phyloP scores from a whole-genome alignment of 1,140 invertebrate species.

The Charaxes varanes region DNA sequence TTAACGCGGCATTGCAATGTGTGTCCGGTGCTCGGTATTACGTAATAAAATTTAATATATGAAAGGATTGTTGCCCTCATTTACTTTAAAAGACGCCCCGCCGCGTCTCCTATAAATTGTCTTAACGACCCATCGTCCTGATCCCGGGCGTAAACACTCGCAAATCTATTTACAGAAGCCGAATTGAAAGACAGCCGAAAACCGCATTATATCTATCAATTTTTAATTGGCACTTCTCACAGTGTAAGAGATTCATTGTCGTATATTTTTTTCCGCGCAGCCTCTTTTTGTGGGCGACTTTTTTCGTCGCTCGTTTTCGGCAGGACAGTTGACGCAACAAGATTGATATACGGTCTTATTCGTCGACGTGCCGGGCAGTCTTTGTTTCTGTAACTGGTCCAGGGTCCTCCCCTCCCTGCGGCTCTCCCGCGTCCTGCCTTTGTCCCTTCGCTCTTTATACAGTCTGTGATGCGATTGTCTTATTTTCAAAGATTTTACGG shows the following conservation, averaged over 20 bases:
- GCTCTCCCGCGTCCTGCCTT: slow-evolving; percentile 39
- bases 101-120: slow-evolving; percentile 7
- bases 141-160: slow-evolving; percentile 8
- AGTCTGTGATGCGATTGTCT: slow-evolving; percentile 50
- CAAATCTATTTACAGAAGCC: slow-evolving; percentile 25
- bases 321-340: slow-evolving; percentile 60
- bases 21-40: too few species aligned
- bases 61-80: too few species aligned
- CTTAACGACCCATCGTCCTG: slow-evolving; percentile 14
- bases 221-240: slow-evolving; percentile 71
- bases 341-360: slow-evolving; percentile 70
- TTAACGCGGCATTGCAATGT: too few species aligned
- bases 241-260: slow-evolving; percentile 65
- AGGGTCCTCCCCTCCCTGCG: slow-evolving; percentile 21
- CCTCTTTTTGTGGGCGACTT: slow-evolving; percentile 47
- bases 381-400: slow-evolving; percentile 67
- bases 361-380: slow-evolving; percentile 60
- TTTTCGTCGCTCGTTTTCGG: slow-evolving; percentile 64
- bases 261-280: slow-evolving; percentile 52
- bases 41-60: too few species aligned
- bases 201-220: slow-evolving; percentile 66
- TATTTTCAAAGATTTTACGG: slow-evolving; percentile 55
- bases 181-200: slow-evolving; percentile 29
- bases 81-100: slow-evolving; percentile 7
- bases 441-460: slow-evolving; percentile 57